Conservation (phyloP, 2,888 invertebrate genomes). For the Asteroscopus sphinx region DNA sequence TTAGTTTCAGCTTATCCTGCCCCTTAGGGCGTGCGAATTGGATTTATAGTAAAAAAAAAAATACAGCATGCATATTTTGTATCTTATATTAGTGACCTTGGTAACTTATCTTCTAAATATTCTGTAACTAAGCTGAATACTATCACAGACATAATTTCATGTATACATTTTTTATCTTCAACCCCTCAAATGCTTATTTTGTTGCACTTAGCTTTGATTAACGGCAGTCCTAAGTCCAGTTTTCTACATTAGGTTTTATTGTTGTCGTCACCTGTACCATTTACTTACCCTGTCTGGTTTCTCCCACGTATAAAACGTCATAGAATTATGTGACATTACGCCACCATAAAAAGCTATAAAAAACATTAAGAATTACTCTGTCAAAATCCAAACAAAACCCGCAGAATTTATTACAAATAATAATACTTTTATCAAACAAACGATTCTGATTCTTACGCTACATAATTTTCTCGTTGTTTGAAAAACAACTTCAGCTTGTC, state of each 20-base stretch:
- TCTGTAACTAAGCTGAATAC: too few species aligned
- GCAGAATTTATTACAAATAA: conserved; percentile 57
- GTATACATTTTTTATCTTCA: too few species aligned
- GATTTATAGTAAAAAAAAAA: too few species aligned
- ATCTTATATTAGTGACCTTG: too few species aligned
- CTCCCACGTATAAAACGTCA: conserved; percentile 43
- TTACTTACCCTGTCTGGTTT: background rate
- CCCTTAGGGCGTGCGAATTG: too few species aligned
- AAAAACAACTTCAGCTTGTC: conserved; percentile 45
- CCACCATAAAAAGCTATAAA: conserved; percentile 35
- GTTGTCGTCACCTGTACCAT: background rate
- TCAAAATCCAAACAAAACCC: conserved; percentile 49
- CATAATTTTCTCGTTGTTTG: conserved; percentile 54
- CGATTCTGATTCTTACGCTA: conserved; percentile 59
- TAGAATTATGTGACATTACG: conserved; percentile 34
- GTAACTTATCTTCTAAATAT: too few species aligned
- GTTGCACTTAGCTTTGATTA: too few species aligned
- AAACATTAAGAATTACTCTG: conserved; percentile 53
- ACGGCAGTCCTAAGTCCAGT: background rate
- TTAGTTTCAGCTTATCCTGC: too few species aligned
- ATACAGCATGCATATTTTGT: too few species aligned
- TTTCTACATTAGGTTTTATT: background rate
- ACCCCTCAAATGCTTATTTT: too few species aligned
- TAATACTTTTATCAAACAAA: conserved; percentile 60
- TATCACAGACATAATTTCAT: too few species aligned